phyloP scores from a whole-genome alignment of 2,888 invertebrate species.

The Protonemura montana region DNA sequence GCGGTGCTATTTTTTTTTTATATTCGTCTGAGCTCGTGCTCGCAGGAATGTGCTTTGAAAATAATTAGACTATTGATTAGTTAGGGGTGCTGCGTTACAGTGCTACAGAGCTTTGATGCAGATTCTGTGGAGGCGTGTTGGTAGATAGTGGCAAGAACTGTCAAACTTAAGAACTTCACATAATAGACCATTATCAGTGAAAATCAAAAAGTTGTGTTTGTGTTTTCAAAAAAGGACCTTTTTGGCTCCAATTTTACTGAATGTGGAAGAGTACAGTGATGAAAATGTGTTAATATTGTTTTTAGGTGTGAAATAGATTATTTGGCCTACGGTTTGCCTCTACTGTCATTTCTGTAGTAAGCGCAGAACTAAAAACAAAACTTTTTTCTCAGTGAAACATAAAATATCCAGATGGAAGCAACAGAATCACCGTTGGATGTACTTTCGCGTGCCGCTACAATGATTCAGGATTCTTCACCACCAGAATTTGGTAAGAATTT shows the following conservation, averaged over 20 bases:
- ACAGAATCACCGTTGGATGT: conserved; percentile 88
- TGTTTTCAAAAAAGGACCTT: not conserved
- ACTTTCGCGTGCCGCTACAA: conserved; percentile 85
- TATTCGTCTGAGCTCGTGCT: conserved; percentile 33
- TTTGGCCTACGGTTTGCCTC: not conserved
- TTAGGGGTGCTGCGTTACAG: not conserved
- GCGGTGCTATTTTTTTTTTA: conserved; percentile 32
- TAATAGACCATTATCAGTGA: not conserved
- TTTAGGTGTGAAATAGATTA: not conserved
- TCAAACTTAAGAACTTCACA: not conserved
- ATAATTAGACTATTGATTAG: conserved; percentile 37
- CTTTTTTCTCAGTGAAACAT: conserved; percentile 14
- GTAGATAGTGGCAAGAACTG: not conserved
- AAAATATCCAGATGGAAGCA: conserved; percentile 65
- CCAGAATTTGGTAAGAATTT: conserved; percentile 61
- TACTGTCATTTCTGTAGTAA: not conserved
- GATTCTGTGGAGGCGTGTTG: not conserved
- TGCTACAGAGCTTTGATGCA: conserved; percentile 22
- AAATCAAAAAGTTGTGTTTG: not conserved
- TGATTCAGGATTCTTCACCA: conserved; percentile 78
- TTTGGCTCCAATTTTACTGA: not conserved
- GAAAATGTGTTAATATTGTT: not conserved
- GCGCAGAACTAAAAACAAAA: conserved; percentile 75
- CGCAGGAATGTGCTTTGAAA: conserved; percentile 31
- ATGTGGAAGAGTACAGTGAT: not conserved